These are phyloP conservation scores for Porites evermanni DNA, from an alignment of 92 coral and sea anemone species.

Conservation along the genomic window DNA sequence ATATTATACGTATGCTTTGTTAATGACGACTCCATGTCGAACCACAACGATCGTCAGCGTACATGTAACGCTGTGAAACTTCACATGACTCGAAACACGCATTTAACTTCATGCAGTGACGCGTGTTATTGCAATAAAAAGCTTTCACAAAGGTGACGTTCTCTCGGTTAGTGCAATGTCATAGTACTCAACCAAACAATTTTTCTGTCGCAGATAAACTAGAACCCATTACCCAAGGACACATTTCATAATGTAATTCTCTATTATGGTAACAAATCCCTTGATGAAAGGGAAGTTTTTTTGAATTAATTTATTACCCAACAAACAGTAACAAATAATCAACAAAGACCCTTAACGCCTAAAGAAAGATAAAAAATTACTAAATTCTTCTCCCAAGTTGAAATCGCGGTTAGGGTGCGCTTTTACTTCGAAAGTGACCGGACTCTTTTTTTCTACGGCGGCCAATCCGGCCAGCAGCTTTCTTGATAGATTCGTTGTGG, in stretches of 20 bases:
- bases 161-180: not conserved
- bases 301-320: no score
- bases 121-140: no score
- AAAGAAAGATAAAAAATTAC: no score
- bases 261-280: no score
- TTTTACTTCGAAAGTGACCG: slow-evolving; percentile 29
- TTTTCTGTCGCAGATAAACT: not conserved
- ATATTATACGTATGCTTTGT: not conserved
- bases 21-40: not conserved
- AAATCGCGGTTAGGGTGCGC: slow-evolving; percentile 18
- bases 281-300: no score
- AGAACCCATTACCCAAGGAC: not conserved
- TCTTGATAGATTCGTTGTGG: slow-evolving; percentile 63
- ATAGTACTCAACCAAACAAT: not conserved
- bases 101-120: no score
- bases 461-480: slow-evolving; percentile 51
- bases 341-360: no score
- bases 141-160: not conserved
- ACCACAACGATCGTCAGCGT: no score
- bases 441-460: slow-evolving; percentile 14
- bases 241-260: no score
- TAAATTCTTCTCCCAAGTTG: not conserved
- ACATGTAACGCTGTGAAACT: no score
- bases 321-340: no score
- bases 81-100: no score